Percentiles rank a stretch among this genome's conserved stretches.
Evolutionary conservation across 1,140 invertebrate species (phyloP).

Genomic region (Tigriopus japonicus): DNA sequence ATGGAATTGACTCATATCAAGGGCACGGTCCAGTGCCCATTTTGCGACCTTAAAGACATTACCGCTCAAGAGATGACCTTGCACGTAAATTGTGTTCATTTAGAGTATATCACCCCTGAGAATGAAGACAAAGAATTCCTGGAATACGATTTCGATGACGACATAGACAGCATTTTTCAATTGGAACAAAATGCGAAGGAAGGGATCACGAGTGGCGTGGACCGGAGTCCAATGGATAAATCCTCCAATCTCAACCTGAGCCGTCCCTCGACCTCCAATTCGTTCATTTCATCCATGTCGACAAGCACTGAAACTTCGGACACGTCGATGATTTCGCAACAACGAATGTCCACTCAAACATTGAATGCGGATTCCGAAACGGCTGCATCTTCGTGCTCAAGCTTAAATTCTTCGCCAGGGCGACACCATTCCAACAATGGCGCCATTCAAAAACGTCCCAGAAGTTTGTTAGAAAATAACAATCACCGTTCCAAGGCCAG

Average conservation of each 20-base stretch:
- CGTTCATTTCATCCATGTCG: too few species aligned
- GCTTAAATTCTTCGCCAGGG: too few species aligned
- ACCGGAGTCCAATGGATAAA: not conserved
- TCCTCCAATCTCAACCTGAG: too few species aligned
- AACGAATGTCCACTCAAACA: not conserved
- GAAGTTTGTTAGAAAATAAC: conserved; percentile 1
- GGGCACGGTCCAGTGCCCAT: conserved; percentile 51
- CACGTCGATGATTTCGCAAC: too few species aligned
- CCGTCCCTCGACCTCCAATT: too few species aligned
- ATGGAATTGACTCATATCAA: conserved; percentile 52
- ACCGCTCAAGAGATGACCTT: conserved; percentile 48
- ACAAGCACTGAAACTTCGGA: too few species aligned
- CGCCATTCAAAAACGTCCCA: conserved; percentile 15
- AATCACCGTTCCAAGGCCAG: conserved; percentile 4
- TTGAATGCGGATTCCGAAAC: conserved; percentile 4
- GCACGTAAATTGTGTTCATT: conserved; percentile 57
- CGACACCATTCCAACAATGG: not conserved
- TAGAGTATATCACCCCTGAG: conserved; percentile 50
- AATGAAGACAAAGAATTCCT: conserved; percentile 38
- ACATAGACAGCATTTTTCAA: conserved; percentile 23
- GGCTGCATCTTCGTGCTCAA: not conserved
- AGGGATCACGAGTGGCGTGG: not conserved
- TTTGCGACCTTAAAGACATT: conserved; percentile 50
- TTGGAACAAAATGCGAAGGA: not conserved
- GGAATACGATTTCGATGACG: conserved; percentile 30